Percentiles rank a stretch among this genome's conserved stretches.
These are phyloP conservation scores for Bacillus rossius DNA, from an alignment of 1,140 invertebrate species.

Conservation along the genomic window DNA sequence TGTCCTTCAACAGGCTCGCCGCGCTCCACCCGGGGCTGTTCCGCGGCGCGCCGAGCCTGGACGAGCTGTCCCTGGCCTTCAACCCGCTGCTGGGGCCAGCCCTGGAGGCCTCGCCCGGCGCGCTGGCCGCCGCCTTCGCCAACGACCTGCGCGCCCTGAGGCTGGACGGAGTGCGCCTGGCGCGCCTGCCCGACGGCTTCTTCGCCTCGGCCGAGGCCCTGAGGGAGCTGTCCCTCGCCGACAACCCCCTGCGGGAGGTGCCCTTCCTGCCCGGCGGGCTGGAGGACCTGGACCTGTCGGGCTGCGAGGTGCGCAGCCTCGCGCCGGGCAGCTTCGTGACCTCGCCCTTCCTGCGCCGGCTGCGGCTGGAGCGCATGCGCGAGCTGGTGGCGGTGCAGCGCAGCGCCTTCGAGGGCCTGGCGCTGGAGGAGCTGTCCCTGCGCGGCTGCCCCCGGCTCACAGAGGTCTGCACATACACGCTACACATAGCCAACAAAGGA, in stretches of 20 bases:
- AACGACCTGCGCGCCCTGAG: not conserved
- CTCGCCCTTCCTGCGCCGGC: not conserved
- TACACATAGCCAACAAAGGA: too few relatives aligned
- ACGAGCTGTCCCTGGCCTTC: not conserved
- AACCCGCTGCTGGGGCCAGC: not conserved
- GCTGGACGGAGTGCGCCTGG: not conserved
- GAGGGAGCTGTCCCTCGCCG: not conserved
- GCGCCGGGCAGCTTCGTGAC: not conserved
- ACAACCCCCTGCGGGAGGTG: not conserved
- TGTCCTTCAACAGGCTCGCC: not conserved
- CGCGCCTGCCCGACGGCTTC: not conserved
- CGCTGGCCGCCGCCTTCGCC: not conserved
- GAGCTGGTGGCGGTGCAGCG: not conserved
- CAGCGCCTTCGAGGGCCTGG: slow-evolving; percentile 2
- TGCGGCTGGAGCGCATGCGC: not conserved
- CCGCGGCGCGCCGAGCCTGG: not conserved
- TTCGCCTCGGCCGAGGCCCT: not conserved
- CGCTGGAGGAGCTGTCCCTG: not conserved
- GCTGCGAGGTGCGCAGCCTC: not conserved
- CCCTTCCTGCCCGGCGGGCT: not conserved
- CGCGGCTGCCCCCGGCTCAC: not conserved
- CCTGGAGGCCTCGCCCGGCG: not conserved
- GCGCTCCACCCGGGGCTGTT: not conserved
- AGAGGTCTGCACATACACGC: too few relatives aligned
- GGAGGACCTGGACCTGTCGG: not conserved